Evolutionary conservation across 2,797 vertebrate species (phyloP).

Genomic region (Calcarius lapponicus): DNA sequence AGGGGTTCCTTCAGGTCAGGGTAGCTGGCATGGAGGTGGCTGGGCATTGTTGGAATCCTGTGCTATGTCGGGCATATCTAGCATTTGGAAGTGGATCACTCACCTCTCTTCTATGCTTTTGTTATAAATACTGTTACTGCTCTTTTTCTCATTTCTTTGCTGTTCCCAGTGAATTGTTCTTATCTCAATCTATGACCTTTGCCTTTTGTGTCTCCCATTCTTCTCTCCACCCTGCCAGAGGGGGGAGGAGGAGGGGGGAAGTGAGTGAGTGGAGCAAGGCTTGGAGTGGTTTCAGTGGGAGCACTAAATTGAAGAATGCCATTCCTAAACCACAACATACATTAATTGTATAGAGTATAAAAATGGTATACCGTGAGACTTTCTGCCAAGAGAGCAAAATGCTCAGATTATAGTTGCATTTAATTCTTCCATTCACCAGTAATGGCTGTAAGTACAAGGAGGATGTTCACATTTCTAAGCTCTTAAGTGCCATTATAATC

Average conservation of each 20-base stretch:
- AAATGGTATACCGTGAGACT: neutral
- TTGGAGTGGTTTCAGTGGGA: neutral
- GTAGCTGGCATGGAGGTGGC: neutral
- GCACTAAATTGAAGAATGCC: neutral
- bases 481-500: neutral
- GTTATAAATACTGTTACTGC: neutral
- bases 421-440: neutral
- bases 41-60: neutral
- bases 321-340: neutral
- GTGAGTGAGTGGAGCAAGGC: rapidly evolving
- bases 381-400: neutral
- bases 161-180: neutral
- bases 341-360: neutral
- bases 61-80: too few relatives aligned
- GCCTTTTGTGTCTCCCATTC: neutral
- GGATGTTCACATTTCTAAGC: neutral
- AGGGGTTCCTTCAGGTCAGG: neutral
- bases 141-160: neutral
- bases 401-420: neutral
- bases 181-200: neutral
- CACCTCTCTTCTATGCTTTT: neutral
- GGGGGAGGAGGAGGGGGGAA: neutral
- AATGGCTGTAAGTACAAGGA: neutral
- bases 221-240: neutral
- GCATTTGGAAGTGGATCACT: neutral